Conservation (phyloP, 2,113 vertebrate species). For the Anolis carolinensis region DNA sequence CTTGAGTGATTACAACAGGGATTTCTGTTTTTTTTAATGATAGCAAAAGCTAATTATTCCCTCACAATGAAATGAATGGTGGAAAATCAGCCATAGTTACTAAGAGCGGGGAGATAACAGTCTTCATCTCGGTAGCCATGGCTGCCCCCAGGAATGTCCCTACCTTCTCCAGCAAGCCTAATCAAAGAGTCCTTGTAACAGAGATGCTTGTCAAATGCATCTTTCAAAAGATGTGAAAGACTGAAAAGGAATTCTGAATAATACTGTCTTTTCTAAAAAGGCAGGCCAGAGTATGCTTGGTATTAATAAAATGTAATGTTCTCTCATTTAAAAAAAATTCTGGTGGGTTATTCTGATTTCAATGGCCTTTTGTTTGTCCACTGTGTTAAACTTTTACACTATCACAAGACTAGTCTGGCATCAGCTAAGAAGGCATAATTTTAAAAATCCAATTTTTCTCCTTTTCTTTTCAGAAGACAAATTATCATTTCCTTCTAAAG, state of each 20-base stretch:
- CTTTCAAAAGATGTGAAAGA: slow-evolving; percentile 46
- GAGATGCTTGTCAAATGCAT: slow-evolving; percentile 30
- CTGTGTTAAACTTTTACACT: slow-evolving; percentile 46
- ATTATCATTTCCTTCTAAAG: slow-evolving; percentile 47
- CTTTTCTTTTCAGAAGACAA: slow-evolving; percentile 54
- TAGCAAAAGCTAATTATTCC: too few species aligned
- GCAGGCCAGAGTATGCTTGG: not conserved
- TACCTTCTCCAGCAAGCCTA: not conserved
- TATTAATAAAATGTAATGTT: slow-evolving; percentile 22
- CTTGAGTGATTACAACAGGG: too few species aligned
- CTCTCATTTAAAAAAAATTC: not conserved
- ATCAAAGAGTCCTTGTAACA: not conserved
- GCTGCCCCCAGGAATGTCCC: not conserved
- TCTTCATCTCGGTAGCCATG: not conserved
- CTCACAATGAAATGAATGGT: too few species aligned
- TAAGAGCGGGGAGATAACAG: not conserved
- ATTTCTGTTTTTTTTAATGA: too few species aligned
- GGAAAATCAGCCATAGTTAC: too few species aligned
- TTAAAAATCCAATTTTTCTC: slow-evolving; percentile 29
- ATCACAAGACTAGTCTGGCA: slow-evolving; percentile 17
- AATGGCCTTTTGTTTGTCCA: slow-evolving; percentile 49
- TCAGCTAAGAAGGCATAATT: slow-evolving; percentile 34
- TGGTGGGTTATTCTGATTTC: slow-evolving; percentile 35
- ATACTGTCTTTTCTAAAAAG: slow-evolving; percentile 54
- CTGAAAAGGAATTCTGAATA: slow-evolving; percentile 43